Conservation (phyloP, 2,888 invertebrate genomes). For the Oconnorella tubifera region DNA sequence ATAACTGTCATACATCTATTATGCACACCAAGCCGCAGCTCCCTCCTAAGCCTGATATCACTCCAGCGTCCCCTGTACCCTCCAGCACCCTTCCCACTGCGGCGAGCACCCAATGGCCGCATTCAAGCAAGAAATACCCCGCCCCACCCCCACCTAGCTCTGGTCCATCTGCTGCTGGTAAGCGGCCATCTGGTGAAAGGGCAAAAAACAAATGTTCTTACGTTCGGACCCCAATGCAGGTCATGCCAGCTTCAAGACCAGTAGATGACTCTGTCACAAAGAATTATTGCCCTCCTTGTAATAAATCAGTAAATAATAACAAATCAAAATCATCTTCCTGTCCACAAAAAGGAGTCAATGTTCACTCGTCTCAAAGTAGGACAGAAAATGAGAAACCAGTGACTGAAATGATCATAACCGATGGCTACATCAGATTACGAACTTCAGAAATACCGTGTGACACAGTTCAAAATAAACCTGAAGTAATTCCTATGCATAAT, state of each 20-base stretch:
- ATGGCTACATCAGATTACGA: conserved; percentile 9
- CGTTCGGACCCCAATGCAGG: conserved; percentile 6
- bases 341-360: not conserved
- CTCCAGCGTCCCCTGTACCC: not conserved
- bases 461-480: not conserved
- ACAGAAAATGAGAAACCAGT: not conserved
- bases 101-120: not conserved
- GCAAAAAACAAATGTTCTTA: not conserved
- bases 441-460: not conserved
- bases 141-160: not conserved
- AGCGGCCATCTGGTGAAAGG: not conserved
- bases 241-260: not conserved
- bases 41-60: not conserved
- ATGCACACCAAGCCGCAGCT: not conserved
- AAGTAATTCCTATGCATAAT: not conserved
- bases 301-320: not conserved
- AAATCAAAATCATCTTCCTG: not conserved
- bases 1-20: too few species aligned
- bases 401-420: conserved; percentile 4
- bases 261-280: too few species aligned
- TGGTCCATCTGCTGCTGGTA: not conserved
- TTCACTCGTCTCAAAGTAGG: not conserved
- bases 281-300: not conserved
- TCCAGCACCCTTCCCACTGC: not conserved
- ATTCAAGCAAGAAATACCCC: conserved; percentile 2